phyloP scores from a whole-genome alignment of 2,888 invertebrate species.

The Alcis repandata region DNA sequence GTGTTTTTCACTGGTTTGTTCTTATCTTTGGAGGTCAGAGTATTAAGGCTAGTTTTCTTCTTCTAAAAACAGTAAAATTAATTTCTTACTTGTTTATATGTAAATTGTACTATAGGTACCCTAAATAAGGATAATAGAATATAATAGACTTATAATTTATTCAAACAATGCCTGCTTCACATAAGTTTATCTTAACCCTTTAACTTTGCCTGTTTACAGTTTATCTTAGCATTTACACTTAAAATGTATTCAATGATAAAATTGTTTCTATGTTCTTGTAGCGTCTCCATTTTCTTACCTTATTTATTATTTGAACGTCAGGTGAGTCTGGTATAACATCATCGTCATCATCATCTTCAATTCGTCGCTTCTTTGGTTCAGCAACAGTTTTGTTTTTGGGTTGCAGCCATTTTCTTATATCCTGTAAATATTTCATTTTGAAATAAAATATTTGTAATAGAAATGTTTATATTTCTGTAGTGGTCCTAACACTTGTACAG shows the following conservation, averaged over 20 bases:
- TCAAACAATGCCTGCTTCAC: too few species aligned
- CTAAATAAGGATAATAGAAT: too few species aligned
- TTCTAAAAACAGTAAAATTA: conserved; percentile 52
- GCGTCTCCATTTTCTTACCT: conserved; percentile 60
- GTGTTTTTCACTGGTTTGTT: conserved; percentile 56
- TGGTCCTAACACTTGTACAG: too few species aligned
- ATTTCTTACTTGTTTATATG: too few species aligned
- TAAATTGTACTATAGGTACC: too few species aligned
- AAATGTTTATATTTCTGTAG: too few species aligned
- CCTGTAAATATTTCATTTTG: conserved; percentile 68
- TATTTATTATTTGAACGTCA: conserved; percentile 80
- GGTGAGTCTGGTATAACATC: conserved; percentile 87
- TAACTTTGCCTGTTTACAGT: too few species aligned
- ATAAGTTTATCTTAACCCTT: too few species aligned
- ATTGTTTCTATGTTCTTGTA: too few species aligned
- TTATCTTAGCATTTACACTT: too few species aligned
- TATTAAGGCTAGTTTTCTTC: conserved; percentile 69
- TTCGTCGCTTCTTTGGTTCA: conserved; percentile 48
- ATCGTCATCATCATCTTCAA: conserved; percentile 79
- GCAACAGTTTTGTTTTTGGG: conserved; percentile 57
- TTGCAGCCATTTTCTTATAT: conserved; percentile 88
- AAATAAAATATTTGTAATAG: not conserved
- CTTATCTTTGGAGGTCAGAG: conserved; percentile 52
- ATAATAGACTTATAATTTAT: too few species aligned
- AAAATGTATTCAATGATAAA: too few species aligned